phyloP scores from a whole-genome alignment of 2,797 vertebrate species.

The Pantherophis vulpinus region DNA sequence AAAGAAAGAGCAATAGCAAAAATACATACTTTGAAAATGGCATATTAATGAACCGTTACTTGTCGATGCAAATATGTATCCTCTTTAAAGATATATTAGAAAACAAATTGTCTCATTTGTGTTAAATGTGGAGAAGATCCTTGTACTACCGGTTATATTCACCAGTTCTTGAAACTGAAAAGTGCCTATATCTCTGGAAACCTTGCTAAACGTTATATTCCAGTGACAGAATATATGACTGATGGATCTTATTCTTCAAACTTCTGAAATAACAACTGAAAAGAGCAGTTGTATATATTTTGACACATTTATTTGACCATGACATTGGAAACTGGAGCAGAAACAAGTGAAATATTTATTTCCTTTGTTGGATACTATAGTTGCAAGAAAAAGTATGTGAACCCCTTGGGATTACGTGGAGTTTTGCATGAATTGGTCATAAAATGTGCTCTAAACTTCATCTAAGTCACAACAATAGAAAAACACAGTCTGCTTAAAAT shows the following conservation, averaged over 20 bases:
- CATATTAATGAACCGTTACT: not conserved
- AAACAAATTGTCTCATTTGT: not conserved
- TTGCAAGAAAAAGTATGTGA: too few species aligned
- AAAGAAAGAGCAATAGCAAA: not conserved
- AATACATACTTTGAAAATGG: not conserved
- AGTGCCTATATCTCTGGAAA: not conserved
- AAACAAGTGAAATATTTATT: not conserved
- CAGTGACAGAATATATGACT: not conserved
- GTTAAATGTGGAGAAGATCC: not conserved
- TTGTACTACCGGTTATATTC: not conserved
- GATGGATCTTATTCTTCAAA: not conserved
- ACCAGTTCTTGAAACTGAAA: not conserved
- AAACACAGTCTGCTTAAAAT: too few species aligned
- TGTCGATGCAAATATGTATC: not conserved
- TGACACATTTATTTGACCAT: not conserved
- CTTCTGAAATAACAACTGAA: not conserved
- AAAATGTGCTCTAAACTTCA: too few species aligned
- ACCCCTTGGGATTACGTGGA: too few species aligned
- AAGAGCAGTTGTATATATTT: not conserved
- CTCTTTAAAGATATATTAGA: not conserved
- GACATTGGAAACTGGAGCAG: not conserved
- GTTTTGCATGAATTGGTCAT: too few species aligned
- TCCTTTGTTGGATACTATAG: not conserved
- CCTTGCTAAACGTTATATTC: not conserved
- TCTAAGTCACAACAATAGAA: too few species aligned